These are phyloP conservation scores for Drosophila meridionalis DNA, from an alignment of 2,888 invertebrate genomes.

Conservation along the genomic window DNA sequence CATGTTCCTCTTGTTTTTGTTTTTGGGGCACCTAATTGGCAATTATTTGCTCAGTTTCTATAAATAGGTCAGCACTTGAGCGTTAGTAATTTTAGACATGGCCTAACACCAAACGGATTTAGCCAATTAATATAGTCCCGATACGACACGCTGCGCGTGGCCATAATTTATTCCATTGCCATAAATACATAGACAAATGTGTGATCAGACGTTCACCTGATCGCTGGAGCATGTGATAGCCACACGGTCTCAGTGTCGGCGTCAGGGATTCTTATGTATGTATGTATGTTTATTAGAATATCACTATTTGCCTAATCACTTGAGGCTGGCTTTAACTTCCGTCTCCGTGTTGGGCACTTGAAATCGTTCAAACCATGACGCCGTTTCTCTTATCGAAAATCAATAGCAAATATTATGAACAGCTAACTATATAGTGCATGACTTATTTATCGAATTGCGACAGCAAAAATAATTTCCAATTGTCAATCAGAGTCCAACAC, in stretches of 20 bases:
- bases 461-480: slow-evolving; percentile 9
- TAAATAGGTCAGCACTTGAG: slow-evolving; percentile 52
- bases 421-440: not conserved
- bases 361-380: slow-evolving; percentile 32
- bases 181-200: not conserved
- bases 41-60: slow-evolving; percentile 64
- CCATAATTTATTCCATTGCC: slow-evolving; percentile 1
- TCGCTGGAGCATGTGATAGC: slow-evolving; percentile 38
- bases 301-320: slow-evolving; percentile 20
- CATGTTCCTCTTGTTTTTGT: not conserved
- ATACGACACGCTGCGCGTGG: slow-evolving; percentile 32
- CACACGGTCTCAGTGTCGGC: not conserved
- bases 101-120: slow-evolving; percentile 36
- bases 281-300: slow-evolving; percentile 14
- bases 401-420: slow-evolving; percentile 14
- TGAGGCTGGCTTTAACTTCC: slow-evolving; percentile 37
- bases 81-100: slow-evolving; percentile 45
- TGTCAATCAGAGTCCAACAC: not conserved
- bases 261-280: not conserved
- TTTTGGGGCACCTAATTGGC: slow-evolving; percentile 51
- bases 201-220: slow-evolving; percentile 21
- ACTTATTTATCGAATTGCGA: slow-evolving; percentile 20
- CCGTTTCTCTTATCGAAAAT: slow-evolving; percentile 31
- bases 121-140: slow-evolving; percentile 23
- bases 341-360: slow-evolving; percentile 44